Conservation (phyloP, 2,113 vertebrate species). For the Plectropomus leopardus region DNA sequence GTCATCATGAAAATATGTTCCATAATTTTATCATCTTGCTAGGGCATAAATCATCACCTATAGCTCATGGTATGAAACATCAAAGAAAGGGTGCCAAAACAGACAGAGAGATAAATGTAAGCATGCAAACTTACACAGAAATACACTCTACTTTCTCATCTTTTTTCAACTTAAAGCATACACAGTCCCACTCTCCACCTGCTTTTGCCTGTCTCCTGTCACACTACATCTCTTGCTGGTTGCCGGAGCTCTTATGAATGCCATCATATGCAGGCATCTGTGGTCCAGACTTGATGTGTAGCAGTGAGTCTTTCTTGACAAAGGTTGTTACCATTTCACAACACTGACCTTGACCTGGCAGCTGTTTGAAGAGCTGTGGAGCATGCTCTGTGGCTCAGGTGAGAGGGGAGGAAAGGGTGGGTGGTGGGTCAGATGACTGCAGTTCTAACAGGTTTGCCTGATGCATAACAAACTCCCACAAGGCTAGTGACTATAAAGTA, state of each 20-base stretch:
- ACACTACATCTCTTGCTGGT: conserved; percentile 1
- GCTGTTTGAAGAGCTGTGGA: conserved; percentile 62
- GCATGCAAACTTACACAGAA: not conserved
- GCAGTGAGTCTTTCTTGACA: conserved; percentile 10
- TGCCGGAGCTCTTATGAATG: conserved; percentile 16
- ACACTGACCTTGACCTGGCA: conserved; percentile 52
- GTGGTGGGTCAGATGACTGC: conserved; percentile 8
- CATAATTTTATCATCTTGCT: conserved; percentile 5
- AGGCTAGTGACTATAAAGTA: not conserved
- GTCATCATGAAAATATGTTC: conserved; percentile 31
- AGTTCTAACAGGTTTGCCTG: conserved; percentile 44
- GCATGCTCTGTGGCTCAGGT: conserved; percentile 25
- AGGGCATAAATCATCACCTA: conserved; percentile 14
- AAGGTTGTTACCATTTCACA: conserved; percentile 55
- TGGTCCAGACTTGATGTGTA: conserved; percentile 19
- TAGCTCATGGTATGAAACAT: conserved; percentile 3
- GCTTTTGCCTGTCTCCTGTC: conserved; percentile 11
- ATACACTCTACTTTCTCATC: not conserved
- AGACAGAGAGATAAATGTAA: not conserved
- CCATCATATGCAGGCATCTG: conserved; percentile 12
- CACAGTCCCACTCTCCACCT: conserved; percentile 10
- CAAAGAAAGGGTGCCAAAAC: not conserved
- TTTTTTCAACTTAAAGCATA: conserved; percentile 12
- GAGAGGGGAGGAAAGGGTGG: conserved; percentile 14
- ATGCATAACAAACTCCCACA: conserved; percentile 53